phyloP scores from a whole-genome alignment of 2,797 vertebrate genomes.

The Crax fasciolata region DNA sequence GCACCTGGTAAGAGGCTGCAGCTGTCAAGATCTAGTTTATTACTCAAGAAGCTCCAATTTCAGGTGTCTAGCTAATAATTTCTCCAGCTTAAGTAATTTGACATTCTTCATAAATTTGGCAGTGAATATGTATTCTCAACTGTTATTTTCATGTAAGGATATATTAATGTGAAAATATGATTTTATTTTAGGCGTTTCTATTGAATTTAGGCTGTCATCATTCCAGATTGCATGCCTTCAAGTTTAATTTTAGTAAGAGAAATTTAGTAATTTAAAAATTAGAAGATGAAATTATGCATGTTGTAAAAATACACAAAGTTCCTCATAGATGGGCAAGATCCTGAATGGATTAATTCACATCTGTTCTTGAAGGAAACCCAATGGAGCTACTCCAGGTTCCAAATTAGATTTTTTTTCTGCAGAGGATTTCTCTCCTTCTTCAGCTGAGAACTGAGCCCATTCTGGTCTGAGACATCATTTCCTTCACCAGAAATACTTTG shows the following conservation, averaged over 20 bases:
- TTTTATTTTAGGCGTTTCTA: neutral
- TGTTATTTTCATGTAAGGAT: neutral
- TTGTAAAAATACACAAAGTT: neutral
- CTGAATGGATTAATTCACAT: neutral
- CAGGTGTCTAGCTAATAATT: conserved; percentile 55
- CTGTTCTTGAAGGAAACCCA: neutral
- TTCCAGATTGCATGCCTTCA: neutral
- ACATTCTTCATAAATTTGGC: conserved; percentile 42
- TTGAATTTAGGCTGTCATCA: neutral
- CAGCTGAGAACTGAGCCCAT: neutral
- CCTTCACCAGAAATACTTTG: neutral
- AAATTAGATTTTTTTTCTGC: neutral
- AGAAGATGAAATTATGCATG: neutral
- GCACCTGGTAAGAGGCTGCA: conserved; percentile 47
- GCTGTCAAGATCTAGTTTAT: conserved; percentile 49
- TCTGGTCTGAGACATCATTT: fast-evolving
- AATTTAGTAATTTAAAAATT: neutral
- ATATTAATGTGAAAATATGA: neutral
- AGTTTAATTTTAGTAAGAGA: neutral
- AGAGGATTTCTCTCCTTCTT: neutral
- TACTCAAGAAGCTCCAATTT: conserved; percentile 39
- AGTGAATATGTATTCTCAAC: neutral
- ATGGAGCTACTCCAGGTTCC: neutral
- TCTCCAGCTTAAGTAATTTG: neutral
- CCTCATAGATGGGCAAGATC: neutral